These are phyloP conservation scores for Phataginus tricuspis DNA, from an alignment of 2,797 vertebrate species.

Conservation along the genomic window DNA sequence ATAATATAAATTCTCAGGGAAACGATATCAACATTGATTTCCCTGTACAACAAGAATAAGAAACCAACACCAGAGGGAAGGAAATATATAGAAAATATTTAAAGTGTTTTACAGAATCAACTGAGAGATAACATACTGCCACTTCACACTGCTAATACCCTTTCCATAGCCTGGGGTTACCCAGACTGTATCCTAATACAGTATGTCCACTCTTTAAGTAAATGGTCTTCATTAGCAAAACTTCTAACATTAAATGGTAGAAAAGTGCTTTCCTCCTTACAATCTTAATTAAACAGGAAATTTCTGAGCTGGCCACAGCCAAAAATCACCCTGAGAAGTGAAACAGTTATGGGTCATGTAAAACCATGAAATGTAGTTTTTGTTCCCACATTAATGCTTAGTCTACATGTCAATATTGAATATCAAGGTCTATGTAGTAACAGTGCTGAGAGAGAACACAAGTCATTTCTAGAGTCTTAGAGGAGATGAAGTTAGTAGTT, in stretches of 20 bases:
- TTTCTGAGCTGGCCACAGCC: not conserved
- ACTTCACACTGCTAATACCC: not conserved
- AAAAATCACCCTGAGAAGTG: conserved; percentile 33
- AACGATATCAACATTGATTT: not conserved
- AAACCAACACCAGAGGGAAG: not conserved
- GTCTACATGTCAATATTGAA: not conserved
- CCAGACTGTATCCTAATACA: not conserved
- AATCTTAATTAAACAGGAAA: conserved; percentile 3
- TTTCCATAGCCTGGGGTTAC: not conserved
- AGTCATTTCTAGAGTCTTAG: not conserved
- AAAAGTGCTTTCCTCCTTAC: too few relatives aligned
- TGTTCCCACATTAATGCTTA: not conserved
- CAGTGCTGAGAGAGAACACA: not conserved
- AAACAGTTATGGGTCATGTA: not conserved
- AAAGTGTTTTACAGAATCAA: not conserved
- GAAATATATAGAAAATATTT: not conserved
- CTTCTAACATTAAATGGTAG: too few relatives aligned
- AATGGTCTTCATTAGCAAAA: not conserved
- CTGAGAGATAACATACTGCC: not conserved
- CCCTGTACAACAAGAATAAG: not conserved
- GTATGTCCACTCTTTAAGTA: not conserved
- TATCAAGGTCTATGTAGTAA: not conserved
- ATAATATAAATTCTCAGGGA: not conserved
- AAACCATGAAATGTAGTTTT: not conserved
- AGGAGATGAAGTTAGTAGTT: not conserved